Evolutionary conservation across 2,797 vertebrate genomes (phyloP), one percentile per base, ranked within the genome.

Genomic region (Aeoliscus strigatus): DNA sequence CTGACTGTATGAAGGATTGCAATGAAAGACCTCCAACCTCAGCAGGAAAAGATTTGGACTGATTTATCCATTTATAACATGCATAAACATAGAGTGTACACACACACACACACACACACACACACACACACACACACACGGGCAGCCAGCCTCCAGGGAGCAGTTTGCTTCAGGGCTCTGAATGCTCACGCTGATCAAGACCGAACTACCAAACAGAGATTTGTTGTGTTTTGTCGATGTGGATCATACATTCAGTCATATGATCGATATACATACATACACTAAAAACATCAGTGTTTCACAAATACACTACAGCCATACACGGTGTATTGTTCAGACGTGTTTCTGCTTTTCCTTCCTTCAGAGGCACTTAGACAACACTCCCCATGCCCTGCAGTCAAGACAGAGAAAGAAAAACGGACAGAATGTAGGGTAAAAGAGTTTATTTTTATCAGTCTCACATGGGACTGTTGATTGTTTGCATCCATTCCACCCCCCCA

Each of bases 381-480:
- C 66, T 73, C 56, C 17, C 27, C 2, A 18, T 77, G 62, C 71
- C 75, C 80, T 81, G 52, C 55, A 75, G 73, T 63, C 18, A 49
- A 71, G 46, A 47, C 49, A 52, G 42, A 73, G 62, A 60, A 49
- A 65, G 39, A 53, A 60, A 73, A 53, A 73, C 27, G 24, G 52
- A 63, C 66, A 44, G 75, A 84, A 88, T 87, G 85, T 87, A 84
- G 87, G 86, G 77, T 89, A 86, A 85, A 75, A 79, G 73, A 87
- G 81, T 88, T 89, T 89, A 88, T 89, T 89, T 89, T 86, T 87
- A 87, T 84, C 85, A 51, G 44, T 63, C 82, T 89, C 85, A 85
- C 82, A 83, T 85, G 88, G 84, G 88, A 87, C 72, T 84, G 79
- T 83, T 84, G 76, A 79, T 80, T 82, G 75, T 82, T 82, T 72